phyloP scores from a whole-genome alignment of 37 sponge, comb jelly and placozoan species.

The Dysidea cf. avara region DNA sequence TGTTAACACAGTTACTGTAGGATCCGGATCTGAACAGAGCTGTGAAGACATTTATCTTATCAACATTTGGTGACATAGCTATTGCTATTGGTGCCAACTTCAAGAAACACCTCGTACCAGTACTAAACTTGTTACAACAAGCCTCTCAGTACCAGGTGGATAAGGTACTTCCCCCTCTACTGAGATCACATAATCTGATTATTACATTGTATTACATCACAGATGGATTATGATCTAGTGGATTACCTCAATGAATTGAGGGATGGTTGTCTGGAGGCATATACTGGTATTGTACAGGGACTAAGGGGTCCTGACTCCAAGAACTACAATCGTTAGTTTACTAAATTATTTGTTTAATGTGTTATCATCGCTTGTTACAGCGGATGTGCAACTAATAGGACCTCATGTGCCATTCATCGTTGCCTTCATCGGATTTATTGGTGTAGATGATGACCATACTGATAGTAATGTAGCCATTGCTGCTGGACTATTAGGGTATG shows the following conservation, averaged over 20 bases:
- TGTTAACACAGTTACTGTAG: conserved; percentile 16
- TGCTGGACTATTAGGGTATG: conserved; percentile 92
- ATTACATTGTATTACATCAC: too few relatives aligned
- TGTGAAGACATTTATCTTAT: conserved; percentile 89
- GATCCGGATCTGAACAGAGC: conserved; percentile 65
- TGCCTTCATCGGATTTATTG: conserved; percentile 61
- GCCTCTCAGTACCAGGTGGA: conserved; percentile 65
- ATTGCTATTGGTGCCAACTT: conserved; percentile 86
- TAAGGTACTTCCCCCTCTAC: conserved; percentile 32
- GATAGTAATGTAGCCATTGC: conserved; percentile 61
- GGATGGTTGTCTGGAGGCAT: conserved; percentile 96
- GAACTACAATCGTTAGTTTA: background rate
- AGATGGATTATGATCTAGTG: conserved; percentile 88
- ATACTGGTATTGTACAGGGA: conserved; percentile 95
- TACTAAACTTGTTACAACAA: conserved; percentile 77
- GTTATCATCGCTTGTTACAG: conserved; percentile 11
- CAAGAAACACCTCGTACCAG: conserved; percentile 58
- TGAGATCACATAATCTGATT: background rate
- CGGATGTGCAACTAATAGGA: conserved; percentile 65
- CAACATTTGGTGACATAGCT: conserved; percentile 94
- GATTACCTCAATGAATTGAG: conserved; percentile 92
- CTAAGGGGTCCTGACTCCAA: conserved; percentile 69
- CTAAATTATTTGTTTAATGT: background rate
- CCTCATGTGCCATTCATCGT: conserved; percentile 78
- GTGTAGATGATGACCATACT: conserved; percentile 78